Conservation (phyloP, 1,140 invertebrate genomes). For the Carcinoscorpius rotundicauda region DNA sequence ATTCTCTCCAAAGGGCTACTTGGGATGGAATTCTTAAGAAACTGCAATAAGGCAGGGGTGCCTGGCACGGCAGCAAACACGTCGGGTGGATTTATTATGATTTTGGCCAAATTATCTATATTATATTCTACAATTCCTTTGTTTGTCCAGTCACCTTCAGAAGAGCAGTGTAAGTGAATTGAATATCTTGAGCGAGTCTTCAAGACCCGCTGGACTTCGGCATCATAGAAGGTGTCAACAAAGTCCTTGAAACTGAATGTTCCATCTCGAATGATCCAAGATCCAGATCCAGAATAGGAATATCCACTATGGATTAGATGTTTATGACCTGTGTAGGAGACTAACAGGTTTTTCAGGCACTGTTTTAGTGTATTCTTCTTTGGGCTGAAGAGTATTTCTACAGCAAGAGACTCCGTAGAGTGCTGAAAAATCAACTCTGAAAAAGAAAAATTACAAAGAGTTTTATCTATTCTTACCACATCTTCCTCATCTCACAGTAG, state of each 20-base stretch:
- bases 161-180: slow-evolving; percentile 71
- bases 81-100: slow-evolving; percentile 68
- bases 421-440: slow-evolving; percentile 86
- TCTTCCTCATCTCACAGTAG: slow-evolving; percentile 3
- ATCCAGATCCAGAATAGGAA: slow-evolving; percentile 80
- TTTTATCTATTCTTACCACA: too few species aligned
- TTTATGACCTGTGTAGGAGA: slow-evolving; percentile 79
- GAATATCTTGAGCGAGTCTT: slow-evolving; percentile 70
- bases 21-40: slow-evolving; percentile 33
- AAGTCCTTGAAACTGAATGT: slow-evolving; percentile 83
- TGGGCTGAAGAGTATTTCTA: slow-evolving; percentile 72
- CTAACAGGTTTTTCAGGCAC: slow-evolving; percentile 83
- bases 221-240: slow-evolving; percentile 76
- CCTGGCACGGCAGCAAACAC: slow-evolving; percentile 57
- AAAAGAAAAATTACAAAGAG: slow-evolving; percentile 20
- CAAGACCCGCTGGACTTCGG: slow-evolving; percentile 78
- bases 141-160: slow-evolving; percentile 71
- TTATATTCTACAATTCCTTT: slow-evolving; percentile 52
- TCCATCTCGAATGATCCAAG: slow-evolving; percentile 93
- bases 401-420: slow-evolving; percentile 84
- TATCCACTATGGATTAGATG: slow-evolving; percentile 94
- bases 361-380: slow-evolving; percentile 84
- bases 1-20: slow-evolving; percentile 53
- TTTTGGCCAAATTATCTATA: slow-evolving; percentile 40
- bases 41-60: slow-evolving; percentile 53